Evolutionary conservation across 2,888 invertebrate species (phyloP), one percentile per base, ranked within the genome.

Genomic region (Drosophila fungiperda): DNA sequence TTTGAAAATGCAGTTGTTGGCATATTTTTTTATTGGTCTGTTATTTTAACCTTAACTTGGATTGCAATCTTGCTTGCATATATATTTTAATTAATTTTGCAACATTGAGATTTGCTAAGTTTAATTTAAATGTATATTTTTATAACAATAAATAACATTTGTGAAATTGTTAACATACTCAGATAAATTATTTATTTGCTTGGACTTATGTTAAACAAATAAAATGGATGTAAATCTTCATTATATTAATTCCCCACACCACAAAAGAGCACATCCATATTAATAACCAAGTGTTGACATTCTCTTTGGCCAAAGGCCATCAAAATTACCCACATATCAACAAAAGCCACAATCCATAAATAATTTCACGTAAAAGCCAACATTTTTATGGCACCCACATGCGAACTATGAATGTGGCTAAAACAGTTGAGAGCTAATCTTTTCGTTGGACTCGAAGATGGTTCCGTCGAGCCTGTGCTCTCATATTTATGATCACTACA

Each of bases 401-500:
- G 58, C 38, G 40, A 40, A 53, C 55, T 55, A 55, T 38, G 29
- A 55, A 55, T 32, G 50, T 29, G 48, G 38, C 61, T 12, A 35
- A 57, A 68, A 52, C 68, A 64, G 69, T 73, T 38, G 45, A 50
- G 45, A 61, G 73, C 55, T 77, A 77, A 73, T 77, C 77, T 76
- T 40, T 63, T 40, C 3, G 29, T 35, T 42, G 58, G 48, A 54
- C 63, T 61, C 58, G 53, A 17, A 45, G 71, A 52, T 36, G 59
- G 48, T 60, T 67, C 45, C 35, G 17, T 35, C 49, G 35, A 63
- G 64, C 40, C 65, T 58, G 64, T 76, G 72, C 58, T 75, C 78
- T 72, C 83, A 83, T 87, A 86, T 86, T 84, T 84, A 84, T 84
- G 85, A 87, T 82, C 86, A 83, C 82, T 85, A 82, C 80, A 83